Conservation (phyloP, 2,113 vertebrate species). For the Galbula dea region DNA sequence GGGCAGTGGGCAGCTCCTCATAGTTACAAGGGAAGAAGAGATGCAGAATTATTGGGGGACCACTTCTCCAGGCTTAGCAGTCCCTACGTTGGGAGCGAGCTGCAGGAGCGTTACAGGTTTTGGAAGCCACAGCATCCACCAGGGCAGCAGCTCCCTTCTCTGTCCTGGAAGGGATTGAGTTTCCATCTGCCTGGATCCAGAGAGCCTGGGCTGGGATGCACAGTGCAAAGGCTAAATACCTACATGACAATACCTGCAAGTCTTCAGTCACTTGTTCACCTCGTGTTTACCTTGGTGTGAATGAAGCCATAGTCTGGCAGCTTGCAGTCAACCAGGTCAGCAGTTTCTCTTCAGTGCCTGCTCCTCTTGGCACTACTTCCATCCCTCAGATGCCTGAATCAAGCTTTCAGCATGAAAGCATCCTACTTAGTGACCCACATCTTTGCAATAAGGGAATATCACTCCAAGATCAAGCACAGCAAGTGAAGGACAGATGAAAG, state of each 20-base stretch:
- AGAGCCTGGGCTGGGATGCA: not conserved
- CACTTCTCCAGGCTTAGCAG: not conserved
- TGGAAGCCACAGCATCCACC: not conserved
- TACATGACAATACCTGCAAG: not conserved
- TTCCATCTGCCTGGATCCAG: not conserved
- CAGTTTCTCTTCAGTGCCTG: not conserved
- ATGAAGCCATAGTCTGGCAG: not conserved
- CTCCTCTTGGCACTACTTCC: not conserved
- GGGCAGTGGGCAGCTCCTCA: not conserved
- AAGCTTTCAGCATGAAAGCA: not conserved
- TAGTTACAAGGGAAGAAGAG: not conserved
- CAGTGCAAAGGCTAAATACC: not conserved
- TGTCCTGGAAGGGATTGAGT: not conserved
- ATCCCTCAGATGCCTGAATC: not conserved
- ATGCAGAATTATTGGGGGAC: not conserved
- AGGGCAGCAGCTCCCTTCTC: not conserved
- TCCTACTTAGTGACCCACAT: not conserved
- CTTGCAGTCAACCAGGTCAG: not conserved
- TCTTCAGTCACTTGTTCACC: not conserved
- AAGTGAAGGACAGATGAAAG: not conserved
- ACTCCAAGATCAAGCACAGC: not conserved
- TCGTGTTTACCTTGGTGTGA: not conserved
- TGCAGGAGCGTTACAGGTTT: not conserved
- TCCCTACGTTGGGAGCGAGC: not conserved
- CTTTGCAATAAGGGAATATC: not conserved